A percentile compares a stretch with the other conserved stretches of the same genome.
Evolutionary conservation across 2,113 vertebrate genomes (phyloP).

Genomic region (Canis aureus): DNA sequence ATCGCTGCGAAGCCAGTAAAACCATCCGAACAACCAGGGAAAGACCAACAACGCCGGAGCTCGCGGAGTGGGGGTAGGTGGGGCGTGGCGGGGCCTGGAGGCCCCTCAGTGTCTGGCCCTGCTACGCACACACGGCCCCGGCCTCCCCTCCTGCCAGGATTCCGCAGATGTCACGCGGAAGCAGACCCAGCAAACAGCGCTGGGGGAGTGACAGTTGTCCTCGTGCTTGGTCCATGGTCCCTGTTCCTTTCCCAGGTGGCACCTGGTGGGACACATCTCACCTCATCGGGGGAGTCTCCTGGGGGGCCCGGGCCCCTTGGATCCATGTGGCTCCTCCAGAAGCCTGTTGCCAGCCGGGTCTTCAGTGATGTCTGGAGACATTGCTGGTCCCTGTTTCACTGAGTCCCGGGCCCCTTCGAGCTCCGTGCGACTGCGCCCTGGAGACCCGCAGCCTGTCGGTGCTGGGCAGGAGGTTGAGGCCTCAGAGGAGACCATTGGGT

Average conservation of each 20-base stretch:
- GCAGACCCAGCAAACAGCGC: background rate
- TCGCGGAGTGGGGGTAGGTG: background rate
- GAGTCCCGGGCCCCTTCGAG: background rate
- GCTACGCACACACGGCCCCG: background rate
- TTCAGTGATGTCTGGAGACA: fast-evolving
- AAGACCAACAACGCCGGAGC: background rate
- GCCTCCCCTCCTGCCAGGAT: background rate
- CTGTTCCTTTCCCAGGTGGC: fast-evolving
- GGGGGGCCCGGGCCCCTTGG: background rate
- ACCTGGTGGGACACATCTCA: fast-evolving
- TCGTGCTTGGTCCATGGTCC: too few relatives aligned
- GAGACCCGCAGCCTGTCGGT: fast-evolving
- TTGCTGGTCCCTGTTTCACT: fast-evolving
- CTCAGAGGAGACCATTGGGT: fast-evolving
- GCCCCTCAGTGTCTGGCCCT: fast-evolving
- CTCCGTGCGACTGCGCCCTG: background rate
- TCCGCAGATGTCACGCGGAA: background rate
- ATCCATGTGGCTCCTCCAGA: too few relatives aligned
- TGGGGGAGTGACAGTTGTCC: fast-evolving
- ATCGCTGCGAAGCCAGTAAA: background rate
- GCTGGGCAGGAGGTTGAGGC: fast-evolving
- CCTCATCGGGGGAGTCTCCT: background rate
- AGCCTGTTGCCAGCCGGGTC: background rate
- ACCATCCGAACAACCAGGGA: background rate
- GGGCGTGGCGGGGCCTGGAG: fast-evolving